These are phyloP conservation scores for Nesoenas mayeri DNA, from an alignment of 2,113 vertebrate genomes.

Conservation along the genomic window DNA sequence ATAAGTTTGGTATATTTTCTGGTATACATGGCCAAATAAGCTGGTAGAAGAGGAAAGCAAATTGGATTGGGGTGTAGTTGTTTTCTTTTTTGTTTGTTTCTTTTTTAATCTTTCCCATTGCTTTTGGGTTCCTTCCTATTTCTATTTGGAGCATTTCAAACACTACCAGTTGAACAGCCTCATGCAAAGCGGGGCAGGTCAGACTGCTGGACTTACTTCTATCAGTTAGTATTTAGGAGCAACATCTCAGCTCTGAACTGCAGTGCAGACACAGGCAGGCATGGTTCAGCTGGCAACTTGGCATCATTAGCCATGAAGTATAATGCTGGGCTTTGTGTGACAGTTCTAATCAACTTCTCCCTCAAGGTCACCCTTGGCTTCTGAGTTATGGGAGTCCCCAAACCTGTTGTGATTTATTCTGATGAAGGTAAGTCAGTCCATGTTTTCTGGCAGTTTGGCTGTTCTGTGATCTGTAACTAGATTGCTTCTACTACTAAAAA, in stretches of 20 bases:
- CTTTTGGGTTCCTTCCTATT: not conserved
- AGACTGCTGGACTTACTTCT: not conserved
- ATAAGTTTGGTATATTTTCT: not conserved
- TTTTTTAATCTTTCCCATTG: not conserved
- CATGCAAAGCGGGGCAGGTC: not conserved
- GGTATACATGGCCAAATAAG: not conserved
- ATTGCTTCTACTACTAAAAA: conserved; percentile 58
- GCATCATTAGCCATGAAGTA: conserved; percentile 46
- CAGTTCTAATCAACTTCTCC: conserved; percentile 69
- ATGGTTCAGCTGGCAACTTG: conserved; percentile 6
- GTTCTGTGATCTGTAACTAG: conserved; percentile 70
- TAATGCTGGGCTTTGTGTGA: conserved; percentile 39
- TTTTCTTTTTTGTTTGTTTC: not conserved
- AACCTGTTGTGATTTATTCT: conserved; percentile 70
- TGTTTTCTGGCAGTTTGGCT: conserved; percentile 58
- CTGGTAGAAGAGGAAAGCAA: not conserved
- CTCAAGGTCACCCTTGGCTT: conserved; percentile 68
- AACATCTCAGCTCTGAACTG: not conserved
- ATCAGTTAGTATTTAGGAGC: not conserved
- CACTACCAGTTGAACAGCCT: not conserved
- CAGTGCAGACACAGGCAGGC: not conserved
- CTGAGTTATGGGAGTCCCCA: conserved; percentile 60
- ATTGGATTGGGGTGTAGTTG: not conserved
- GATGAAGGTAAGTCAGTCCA: conserved; percentile 63
- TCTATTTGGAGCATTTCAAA: not conserved